phyloP scores from a whole-genome alignment of 2,888 invertebrate genomes.

The Drosophila crucigera region DNA sequence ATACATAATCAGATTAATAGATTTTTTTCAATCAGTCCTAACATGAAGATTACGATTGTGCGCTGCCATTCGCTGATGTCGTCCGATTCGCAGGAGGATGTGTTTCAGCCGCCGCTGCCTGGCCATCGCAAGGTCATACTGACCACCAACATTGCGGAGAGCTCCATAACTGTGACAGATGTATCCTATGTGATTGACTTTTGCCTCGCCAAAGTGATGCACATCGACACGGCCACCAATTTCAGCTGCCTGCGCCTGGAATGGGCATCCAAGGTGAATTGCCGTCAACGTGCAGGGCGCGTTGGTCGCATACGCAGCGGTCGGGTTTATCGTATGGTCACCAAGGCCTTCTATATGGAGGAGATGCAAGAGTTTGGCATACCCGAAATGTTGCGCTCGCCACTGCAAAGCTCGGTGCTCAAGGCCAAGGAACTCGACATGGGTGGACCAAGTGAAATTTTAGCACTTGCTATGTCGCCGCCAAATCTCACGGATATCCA shows the following conservation, averaged over 20 bases:
- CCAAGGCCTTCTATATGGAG: slow-evolving; percentile 88
- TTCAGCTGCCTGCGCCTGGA: slow-evolving; percentile 88
- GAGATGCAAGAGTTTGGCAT: slow-evolving; percentile 86
- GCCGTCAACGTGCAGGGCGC: slow-evolving; percentile 95
- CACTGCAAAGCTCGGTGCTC: slow-evolving; percentile 92
- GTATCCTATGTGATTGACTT: slow-evolving; percentile 97
- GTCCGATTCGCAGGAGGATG: slow-evolving; percentile 90
- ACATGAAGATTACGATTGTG: slow-evolving; percentile 57
- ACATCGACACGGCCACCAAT: slow-evolving; percentile 91
- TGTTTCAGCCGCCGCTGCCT: slow-evolving; percentile 84
- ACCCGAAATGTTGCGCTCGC: slow-evolving; percentile 93
- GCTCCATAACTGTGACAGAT: slow-evolving; percentile 95
- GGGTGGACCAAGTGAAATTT: slow-evolving; percentile 91
- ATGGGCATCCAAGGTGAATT: slow-evolving; percentile 96
- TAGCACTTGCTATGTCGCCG: slow-evolving; percentile 94
- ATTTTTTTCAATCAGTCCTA: slow-evolving; percentile 37
- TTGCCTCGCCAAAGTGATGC: slow-evolving; percentile 94
- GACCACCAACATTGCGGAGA: slow-evolving; percentile 96
- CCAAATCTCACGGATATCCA: slow-evolving; percentile 93
- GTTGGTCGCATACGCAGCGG: slow-evolving; percentile 95
- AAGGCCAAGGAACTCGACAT: slow-evolving; percentile 93
- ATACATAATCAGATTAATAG: not conserved
- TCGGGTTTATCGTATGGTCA: slow-evolving; percentile 93
- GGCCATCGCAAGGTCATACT: slow-evolving; percentile 92
- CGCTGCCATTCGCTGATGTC: slow-evolving; percentile 92